Evolutionary conservation across 2,888 invertebrate species (phyloP).

Genomic region (Eupithecia insigniata): DNA sequence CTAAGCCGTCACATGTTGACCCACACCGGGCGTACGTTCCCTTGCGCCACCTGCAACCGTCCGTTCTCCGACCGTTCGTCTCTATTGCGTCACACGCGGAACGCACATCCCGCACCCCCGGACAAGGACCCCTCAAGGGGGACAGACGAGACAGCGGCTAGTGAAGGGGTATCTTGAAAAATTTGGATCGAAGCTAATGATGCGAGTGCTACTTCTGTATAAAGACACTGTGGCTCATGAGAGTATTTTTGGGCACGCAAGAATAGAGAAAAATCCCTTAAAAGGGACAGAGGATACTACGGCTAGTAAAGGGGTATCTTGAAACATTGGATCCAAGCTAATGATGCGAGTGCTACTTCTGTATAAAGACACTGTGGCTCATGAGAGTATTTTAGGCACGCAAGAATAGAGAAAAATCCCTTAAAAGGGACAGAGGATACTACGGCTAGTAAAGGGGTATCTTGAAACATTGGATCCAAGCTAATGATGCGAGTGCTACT

Average conservation of each 20-base stretch:
- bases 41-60: constrained; percentile 81
- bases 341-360: not conserved
- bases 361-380: too few relatives aligned
- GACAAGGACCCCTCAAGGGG: not conserved
- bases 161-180: not conserved
- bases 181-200: not conserved
- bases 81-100: constrained; percentile 84
- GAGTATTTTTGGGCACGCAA: too few relatives aligned
- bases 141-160: not conserved
- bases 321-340: not conserved
- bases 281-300: not conserved
- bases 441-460: not conserved
- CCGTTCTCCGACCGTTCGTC: constrained; percentile 90
- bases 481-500: not conserved
- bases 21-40: constrained; percentile 55
- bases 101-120: constrained; percentile 21
- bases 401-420: too few relatives aligned
- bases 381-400: too few relatives aligned
- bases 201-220: not conserved
- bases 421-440: not conserved
- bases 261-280: too few relatives aligned
- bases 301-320: not conserved
- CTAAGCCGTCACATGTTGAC: constrained; percentile 60
- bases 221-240: too few relatives aligned
- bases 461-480: not conserved